Percentiles rank a stretch among this genome's conserved stretches.
Evolutionary conservation across 2,797 vertebrate genomes (phyloP).

Genomic region (Balearica regulorum): DNA sequence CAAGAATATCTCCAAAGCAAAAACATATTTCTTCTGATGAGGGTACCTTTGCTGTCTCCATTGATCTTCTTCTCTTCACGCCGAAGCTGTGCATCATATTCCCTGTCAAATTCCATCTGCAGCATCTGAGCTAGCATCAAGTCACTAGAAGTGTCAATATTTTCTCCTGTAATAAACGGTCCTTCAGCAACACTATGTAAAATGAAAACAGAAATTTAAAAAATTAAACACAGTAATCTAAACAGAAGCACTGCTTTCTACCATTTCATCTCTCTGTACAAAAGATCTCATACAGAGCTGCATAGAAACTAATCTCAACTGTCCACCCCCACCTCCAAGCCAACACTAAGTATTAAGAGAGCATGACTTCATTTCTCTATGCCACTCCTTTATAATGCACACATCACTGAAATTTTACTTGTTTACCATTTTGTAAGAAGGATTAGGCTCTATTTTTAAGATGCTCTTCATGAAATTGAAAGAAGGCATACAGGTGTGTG

Average conservation of each 20-base stretch:
- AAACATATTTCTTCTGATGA: background rate
- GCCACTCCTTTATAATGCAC: background rate
- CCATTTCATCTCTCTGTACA: background rate
- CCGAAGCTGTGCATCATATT: conserved; percentile 91
- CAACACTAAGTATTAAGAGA: background rate
- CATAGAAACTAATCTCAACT: background rate
- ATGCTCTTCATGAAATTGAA: background rate
- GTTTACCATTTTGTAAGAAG: background rate
- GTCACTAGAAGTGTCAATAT: conserved; percentile 87
- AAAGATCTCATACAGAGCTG: background rate
- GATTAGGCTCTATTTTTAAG: background rate
- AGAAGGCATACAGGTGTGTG: background rate
- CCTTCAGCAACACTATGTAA: conserved; percentile 72
- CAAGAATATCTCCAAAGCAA: background rate
- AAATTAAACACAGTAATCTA: background rate
- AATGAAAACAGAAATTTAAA: background rate
- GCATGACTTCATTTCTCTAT: background rate
- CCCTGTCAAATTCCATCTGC: conserved; percentile 95
- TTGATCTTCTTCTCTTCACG: conserved; percentile 96
- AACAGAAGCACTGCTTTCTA: background rate
- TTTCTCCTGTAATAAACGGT: conserved; percentile 75
- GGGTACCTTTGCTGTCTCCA: conserved; percentile 94
- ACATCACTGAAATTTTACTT: background rate
- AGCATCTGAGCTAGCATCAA: conserved; percentile 95
- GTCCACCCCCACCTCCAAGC: background rate